These are phyloP conservation scores for Molorchus minor DNA, from an alignment of 2,888 invertebrate species.

Conservation along the genomic window DNA sequence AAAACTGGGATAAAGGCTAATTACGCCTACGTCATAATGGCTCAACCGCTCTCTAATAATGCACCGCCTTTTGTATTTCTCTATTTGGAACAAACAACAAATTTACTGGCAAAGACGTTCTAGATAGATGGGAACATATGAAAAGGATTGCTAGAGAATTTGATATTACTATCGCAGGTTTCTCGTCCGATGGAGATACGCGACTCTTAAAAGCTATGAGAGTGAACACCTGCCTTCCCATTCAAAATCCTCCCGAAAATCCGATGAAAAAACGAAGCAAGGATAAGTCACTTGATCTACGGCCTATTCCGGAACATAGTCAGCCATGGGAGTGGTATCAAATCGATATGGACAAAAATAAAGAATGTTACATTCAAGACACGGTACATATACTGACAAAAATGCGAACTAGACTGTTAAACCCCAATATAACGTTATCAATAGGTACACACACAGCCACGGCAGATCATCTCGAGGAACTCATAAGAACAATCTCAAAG, in stretches of 20 bases:
- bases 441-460: constrained; percentile 23
- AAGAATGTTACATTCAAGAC: constrained; percentile 26
- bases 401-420: constrained; percentile 13
- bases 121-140: constrained; percentile 26
- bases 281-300: too few relatives aligned
- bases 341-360: background rate
- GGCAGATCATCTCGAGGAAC: constrained; percentile 34
- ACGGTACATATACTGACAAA: constrained; percentile 27
- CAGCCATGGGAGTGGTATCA: constrained; percentile 24
- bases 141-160: constrained; percentile 13
- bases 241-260: background rate
- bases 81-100: constrained; percentile 36
- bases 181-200: constrained; percentile 26
- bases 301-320: too few relatives aligned
- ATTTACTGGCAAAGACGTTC: constrained; percentile 34
- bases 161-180: constrained; percentile 7
- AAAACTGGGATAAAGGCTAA: constrained; percentile 19
- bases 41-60: constrained; percentile 28
- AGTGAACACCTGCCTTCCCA: constrained; percentile 1
- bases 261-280: too few relatives aligned
- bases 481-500: constrained; percentile 36
- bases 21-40: constrained; percentile 36
- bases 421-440: background rate
- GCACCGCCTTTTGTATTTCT: constrained; percentile 33
- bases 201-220: constrained; percentile 32